These are phyloP conservation scores for Xyrauchen texanus DNA, from an alignment of 2,113 vertebrate species.

Conservation along the genomic window DNA sequence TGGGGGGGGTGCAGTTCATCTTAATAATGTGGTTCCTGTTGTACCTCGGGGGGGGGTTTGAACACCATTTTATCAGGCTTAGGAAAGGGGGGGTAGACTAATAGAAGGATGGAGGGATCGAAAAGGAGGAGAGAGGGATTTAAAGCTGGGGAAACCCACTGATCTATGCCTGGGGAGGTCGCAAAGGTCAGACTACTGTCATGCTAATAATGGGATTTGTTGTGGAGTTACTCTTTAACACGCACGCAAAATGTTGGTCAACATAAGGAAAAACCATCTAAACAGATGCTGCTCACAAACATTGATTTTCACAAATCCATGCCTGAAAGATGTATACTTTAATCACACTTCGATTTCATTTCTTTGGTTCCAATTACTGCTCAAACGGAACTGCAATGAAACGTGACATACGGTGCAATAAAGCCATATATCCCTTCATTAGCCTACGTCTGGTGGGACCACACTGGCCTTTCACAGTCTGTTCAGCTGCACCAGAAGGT, in stretches of 20 bases:
- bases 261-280: slow-evolving; percentile 12
- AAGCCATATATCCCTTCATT: not conserved
- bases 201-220: slow-evolving; percentile 77
- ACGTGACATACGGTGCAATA: slow-evolving; percentile 6
- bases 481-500: slow-evolving; percentile 29
- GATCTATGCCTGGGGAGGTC: slow-evolving; percentile 59
- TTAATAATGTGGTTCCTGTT: slow-evolving; percentile 40
- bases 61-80: slow-evolving; percentile 55
- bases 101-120: slow-evolving; percentile 46
- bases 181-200: slow-evolving; percentile 74
- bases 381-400: not conserved
- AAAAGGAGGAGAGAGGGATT: slow-evolving; percentile 39
- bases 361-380: not conserved
- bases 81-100: slow-evolving; percentile 63
- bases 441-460: slow-evolving; percentile 21
- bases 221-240: slow-evolving; percentile 50
- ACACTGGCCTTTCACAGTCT: slow-evolving; percentile 2
- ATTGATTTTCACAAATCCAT: not conserved
- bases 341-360: slow-evolving; percentile 14
- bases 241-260: not conserved
- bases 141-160: slow-evolving; percentile 57
- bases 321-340: too few species aligned
- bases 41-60: slow-evolving; percentile 46
- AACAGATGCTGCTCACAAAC: not conserved
- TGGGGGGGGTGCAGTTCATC: slow-evolving; percentile 29